Conservation (phyloP, 2,113 vertebrate species). For the Aspidoscelis tigris region DNA sequence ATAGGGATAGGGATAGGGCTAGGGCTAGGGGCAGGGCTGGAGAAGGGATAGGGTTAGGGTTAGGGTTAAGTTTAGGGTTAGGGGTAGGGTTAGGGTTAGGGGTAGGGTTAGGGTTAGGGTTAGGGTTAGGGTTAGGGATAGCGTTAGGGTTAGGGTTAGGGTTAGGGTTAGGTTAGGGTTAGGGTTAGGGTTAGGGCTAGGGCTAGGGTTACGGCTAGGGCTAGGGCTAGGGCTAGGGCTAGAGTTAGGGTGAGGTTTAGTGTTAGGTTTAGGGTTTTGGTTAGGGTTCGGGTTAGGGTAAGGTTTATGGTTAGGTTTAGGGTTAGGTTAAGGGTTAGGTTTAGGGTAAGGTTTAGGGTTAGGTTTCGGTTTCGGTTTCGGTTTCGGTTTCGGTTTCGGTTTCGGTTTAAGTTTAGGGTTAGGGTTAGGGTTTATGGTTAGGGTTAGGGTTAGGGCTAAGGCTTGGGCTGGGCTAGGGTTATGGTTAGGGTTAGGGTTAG, state of each 20-base stretch:
- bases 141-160: slow-evolving; percentile 41
- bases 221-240: too few relatives aligned
- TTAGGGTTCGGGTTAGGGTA: not conserved
- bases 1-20: slow-evolving; percentile 41
- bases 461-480: slow-evolving; percentile 3
- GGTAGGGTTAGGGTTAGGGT: slow-evolving; percentile 30
- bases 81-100: slow-evolving; percentile 36
- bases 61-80: slow-evolving; percentile 31
- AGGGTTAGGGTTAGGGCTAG: too few relatives aligned
- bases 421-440: not conserved
- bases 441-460: slow-evolving; percentile 8
- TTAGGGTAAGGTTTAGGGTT: not conserved
- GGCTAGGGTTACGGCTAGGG: too few relatives aligned
- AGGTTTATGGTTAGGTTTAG: not conserved
- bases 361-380: not conserved
- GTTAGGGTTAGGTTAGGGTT: slow-evolving; percentile 28
- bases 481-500: not conserved
- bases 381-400: slow-evolving; percentile 31
- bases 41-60: slow-evolving; percentile 36
- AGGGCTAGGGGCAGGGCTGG: too few relatives aligned
- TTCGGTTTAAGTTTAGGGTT: not conserved
- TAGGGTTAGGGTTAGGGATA: slow-evolving; percentile 32
- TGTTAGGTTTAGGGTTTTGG: not conserved
- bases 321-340: too few relatives aligned
- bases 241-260: too few relatives aligned